phyloP scores from a whole-genome alignment of 2,113 vertebrate species.

The Abramis brama region DNA sequence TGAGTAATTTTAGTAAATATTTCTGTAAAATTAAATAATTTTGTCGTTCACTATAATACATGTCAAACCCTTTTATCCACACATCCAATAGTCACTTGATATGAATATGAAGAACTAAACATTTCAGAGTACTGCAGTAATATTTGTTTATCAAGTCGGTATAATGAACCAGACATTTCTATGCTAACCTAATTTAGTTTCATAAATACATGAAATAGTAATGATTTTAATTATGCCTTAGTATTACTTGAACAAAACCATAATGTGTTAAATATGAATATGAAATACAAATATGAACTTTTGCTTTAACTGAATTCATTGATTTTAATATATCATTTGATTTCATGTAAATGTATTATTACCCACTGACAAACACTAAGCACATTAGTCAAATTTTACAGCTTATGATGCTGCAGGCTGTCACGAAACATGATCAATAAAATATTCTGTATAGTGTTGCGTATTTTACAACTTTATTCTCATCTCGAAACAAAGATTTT shows the following conservation, averaged over 20 bases:
- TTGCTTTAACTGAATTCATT: not conserved
- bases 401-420: not conserved
- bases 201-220: not conserved
- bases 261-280: not conserved
- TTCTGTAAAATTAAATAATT: not conserved
- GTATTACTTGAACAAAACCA: not conserved
- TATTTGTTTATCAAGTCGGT: not conserved
- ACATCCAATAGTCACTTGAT: not conserved
- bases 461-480: not conserved
- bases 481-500: not conserved
- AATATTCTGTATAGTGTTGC: not conserved
- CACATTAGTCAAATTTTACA: not conserved
- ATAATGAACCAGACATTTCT: not conserved
- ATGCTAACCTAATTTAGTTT: not conserved
- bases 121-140: not conserved
- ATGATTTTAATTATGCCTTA: not conserved
- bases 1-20: not conserved
- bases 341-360: not conserved
- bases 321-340: not conserved
- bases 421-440: not conserved
- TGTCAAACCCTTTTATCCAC: not conserved
- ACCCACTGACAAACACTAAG: not conserved
- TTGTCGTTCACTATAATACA: not conserved
- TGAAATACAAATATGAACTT: not conserved
- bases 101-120: constrained; percentile 1